phyloP scores from a whole-genome alignment of 1,140 invertebrate genomes.

The Antheraea mylitta region DNA sequence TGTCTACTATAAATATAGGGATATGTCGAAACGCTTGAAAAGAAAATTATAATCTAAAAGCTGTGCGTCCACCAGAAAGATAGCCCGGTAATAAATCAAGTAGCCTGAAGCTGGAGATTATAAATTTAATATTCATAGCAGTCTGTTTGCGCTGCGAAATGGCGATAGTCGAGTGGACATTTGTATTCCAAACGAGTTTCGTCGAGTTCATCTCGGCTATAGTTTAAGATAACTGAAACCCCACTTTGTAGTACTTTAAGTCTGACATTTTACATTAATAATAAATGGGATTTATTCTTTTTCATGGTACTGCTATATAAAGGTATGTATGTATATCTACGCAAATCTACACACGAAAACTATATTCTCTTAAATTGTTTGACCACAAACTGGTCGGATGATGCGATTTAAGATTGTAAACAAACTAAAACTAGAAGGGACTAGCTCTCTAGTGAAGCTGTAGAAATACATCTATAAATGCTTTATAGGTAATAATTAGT shows the following conservation, averaged over 20 bases:
- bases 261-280: background rate
- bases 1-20: background rate
- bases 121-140: conserved; percentile 28
- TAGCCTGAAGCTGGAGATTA: conserved; percentile 17
- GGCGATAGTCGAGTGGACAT: conserved; percentile 19
- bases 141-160: conserved; percentile 16
- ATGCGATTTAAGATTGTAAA: too few relatives aligned
- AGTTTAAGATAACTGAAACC: conserved; percentile 5
- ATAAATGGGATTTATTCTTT: background rate
- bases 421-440: too few relatives aligned
- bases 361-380: too few relatives aligned
- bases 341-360: too few relatives aligned
- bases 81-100: conserved; percentile 19
- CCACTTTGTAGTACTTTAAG: background rate
- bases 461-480: too few relatives aligned
- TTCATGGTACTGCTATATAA: background rate
- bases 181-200: conserved; percentile 20
- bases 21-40: background rate
- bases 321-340: background rate
- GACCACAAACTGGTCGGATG: too few relatives aligned
- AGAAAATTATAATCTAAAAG: background rate
- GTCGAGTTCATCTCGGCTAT: conserved; percentile 3
- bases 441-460: too few relatives aligned
- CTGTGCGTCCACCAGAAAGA: conserved; percentile 1
- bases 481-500: too few relatives aligned